phyloP scores from a whole-genome alignment of 2,113 vertebrate genomes.

The Poeciliopsis retropinna region DNA sequence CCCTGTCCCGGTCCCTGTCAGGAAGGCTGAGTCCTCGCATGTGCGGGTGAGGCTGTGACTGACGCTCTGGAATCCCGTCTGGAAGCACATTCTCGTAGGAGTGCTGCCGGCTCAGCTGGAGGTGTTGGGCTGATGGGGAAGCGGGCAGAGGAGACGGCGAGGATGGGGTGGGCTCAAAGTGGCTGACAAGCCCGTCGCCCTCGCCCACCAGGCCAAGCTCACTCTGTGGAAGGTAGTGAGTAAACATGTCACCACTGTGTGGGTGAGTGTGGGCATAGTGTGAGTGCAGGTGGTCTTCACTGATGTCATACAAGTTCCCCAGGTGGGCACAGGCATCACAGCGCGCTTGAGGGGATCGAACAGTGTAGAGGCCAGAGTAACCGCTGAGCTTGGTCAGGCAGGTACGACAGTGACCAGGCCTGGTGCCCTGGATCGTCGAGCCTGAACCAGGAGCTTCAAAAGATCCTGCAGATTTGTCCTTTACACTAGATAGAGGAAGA shows the following conservation, averaged over 20 bases:
- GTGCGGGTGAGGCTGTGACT: constrained; percentile 68
- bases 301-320: constrained; percentile 95
- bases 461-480: constrained; percentile 68
- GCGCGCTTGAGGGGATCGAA: constrained; percentile 89
- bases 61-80: constrained; percentile 75
- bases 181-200: constrained; percentile 87
- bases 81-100: constrained; percentile 94
- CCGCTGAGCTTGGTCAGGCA: constrained; percentile 92
- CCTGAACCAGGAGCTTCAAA: constrained; percentile 77
- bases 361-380: constrained; percentile 89
- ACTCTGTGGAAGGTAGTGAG: constrained; percentile 80
- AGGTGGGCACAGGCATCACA: constrained; percentile 92
- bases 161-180: constrained; percentile 81
- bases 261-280: constrained; percentile 68
- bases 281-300: constrained; percentile 92
- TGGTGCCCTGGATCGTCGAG: constrained; percentile 72
- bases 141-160: constrained; percentile 59
- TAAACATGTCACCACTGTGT: constrained; percentile 75
- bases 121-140: constrained; percentile 64
- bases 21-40: constrained; percentile 91
- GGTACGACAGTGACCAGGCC: constrained; percentile 88
- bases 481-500: constrained; percentile 47
- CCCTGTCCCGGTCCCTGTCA: constrained; percentile 81
- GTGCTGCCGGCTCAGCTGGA: constrained; percentile 90
- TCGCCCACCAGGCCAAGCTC: constrained; percentile 80